Conservation (phyloP, 2,113 vertebrate genomes). For the Siniperca chuatsi region DNA sequence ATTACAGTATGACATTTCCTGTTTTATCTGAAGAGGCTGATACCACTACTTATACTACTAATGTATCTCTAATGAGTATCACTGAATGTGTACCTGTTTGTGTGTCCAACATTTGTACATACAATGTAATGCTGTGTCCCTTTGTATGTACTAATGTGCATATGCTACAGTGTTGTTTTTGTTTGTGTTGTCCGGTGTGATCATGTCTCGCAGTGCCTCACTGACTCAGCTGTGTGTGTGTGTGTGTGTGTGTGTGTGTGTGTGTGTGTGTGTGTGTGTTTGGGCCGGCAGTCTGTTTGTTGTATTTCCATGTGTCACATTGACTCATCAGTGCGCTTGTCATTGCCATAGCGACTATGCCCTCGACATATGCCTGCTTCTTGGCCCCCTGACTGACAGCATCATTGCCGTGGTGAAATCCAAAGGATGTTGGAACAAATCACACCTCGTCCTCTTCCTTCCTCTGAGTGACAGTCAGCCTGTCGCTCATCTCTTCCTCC, state of each 20-base stretch:
- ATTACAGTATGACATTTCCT: no score
- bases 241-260: constrained; percentile 31
- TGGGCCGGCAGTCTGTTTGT: constrained; percentile 60
- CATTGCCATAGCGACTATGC: constrained; percentile 62
- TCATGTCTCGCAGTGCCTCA: constrained; percentile 29
- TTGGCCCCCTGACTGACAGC: constrained; percentile 68
- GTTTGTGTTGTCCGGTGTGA: constrained; percentile 47
- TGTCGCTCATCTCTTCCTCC: constrained; percentile 41
- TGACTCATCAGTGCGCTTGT: constrained; percentile 67
- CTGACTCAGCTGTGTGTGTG: constrained; percentile 53
- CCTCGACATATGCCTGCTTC: constrained; percentile 71
- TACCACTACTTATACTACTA: not conserved
- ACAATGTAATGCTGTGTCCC: constrained; percentile 1
- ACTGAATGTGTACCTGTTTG: not conserved
- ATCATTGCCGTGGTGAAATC: constrained; percentile 60
- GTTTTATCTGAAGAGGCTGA: not conserved
- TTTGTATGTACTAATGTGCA: constrained; percentile 10
- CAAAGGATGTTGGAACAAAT: constrained; percentile 71
- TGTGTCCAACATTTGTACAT: not conserved
- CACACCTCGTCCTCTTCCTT: constrained; percentile 68
- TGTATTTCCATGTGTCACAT: constrained; percentile 71
- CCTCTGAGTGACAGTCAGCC: constrained; percentile 54
- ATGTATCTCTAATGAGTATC: constrained; percentile 1
- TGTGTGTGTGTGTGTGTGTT: constrained; percentile 42
- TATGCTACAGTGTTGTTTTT: constrained; percentile 46